Percentiles rank a stretch among this genome's conserved stretches.
phyloP scores from a whole-genome alignment of 2,113 vertebrate genomes.

The Paracyprichromis sp. region DNA sequence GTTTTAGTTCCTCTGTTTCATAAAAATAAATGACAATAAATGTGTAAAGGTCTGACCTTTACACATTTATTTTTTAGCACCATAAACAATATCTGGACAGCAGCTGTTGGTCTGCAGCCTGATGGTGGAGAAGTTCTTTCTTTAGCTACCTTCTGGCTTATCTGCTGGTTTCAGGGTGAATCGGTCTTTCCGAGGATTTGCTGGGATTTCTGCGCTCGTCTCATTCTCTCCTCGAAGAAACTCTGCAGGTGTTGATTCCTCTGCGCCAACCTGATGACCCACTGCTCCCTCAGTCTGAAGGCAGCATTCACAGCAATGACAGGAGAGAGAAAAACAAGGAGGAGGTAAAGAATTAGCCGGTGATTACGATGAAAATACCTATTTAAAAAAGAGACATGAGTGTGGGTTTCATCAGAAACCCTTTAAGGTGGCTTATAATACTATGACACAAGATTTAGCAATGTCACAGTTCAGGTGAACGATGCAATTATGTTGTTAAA shows the following conservation, averaged over 20 bases:
- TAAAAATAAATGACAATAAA: not conserved
- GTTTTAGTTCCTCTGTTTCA: not conserved
- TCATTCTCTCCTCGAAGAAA: constrained; percentile 35
- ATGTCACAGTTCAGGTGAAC: not conserved
- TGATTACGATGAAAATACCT: not conserved
- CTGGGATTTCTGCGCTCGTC: constrained; percentile 10
- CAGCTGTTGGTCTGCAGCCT: not conserved
- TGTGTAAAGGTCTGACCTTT: not conserved
- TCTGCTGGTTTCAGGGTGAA: not conserved
- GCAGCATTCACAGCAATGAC: not conserved
- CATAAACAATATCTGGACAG: not conserved
- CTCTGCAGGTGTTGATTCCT: constrained; percentile 37
- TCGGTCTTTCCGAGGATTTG: not conserved
- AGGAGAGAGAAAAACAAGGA: not conserved
- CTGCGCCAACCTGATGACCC: constrained; percentile 26
- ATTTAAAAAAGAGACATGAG: not conserved
- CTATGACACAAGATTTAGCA: not conserved
- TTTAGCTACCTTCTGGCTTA: not conserved
- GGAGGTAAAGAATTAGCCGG: not conserved
- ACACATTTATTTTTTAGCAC: not conserved
- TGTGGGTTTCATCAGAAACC: not conserved
- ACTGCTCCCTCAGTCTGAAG: constrained; percentile 43
- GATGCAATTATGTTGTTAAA: not conserved
- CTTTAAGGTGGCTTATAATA: not conserved
- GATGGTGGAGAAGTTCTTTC: not conserved